phyloP scores from a whole-genome alignment of 2,888 invertebrate genomes.

The Lithophane socia region DNA sequence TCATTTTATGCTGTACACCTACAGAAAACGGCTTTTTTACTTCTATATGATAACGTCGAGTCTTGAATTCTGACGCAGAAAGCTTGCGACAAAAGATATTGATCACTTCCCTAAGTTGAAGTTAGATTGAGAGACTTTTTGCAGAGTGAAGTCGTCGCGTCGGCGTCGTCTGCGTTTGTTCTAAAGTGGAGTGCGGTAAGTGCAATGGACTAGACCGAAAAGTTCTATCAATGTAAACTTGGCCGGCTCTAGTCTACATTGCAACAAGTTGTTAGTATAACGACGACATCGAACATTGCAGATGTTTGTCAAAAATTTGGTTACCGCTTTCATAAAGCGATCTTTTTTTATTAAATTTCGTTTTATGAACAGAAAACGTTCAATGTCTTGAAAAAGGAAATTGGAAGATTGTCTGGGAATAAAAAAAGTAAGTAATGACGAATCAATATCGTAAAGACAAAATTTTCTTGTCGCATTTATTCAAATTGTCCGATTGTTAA shows the following conservation, averaged over 20 bases:
- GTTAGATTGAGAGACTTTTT: constrained; percentile 58
- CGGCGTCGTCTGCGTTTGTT: constrained; percentile 67
- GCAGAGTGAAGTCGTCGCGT: constrained; percentile 43
- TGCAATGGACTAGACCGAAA: constrained; percentile 72
- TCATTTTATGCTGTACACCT: constrained; percentile 47
- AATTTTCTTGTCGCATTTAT: constrained; percentile 6
- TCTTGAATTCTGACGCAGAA: constrained; percentile 34
- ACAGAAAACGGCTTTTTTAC: constrained; percentile 21
- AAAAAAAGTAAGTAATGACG: background rate
- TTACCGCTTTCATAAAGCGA: constrained; percentile 24
- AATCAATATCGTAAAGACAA: background rate
- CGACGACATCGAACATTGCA: constrained; percentile 43
- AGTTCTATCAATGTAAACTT: constrained; percentile 67
- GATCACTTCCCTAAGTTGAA: constrained; percentile 54
- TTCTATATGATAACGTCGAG: constrained; percentile 9
- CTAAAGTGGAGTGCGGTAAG: constrained; percentile 67
- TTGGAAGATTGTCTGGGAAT: background rate
- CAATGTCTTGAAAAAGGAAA: background rate
- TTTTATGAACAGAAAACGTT: background rate
- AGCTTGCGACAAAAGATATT: constrained; percentile 51
- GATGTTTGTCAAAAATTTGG: constrained; percentile 49
- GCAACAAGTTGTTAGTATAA: constrained; percentile 71
- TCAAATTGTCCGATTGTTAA: constrained; percentile 18
- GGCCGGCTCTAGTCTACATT: constrained; percentile 54
- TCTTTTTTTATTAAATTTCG: background rate